phyloP scores from a whole-genome alignment of 2,113 vertebrate species.

The Scytalopus superciliaris region DNA sequence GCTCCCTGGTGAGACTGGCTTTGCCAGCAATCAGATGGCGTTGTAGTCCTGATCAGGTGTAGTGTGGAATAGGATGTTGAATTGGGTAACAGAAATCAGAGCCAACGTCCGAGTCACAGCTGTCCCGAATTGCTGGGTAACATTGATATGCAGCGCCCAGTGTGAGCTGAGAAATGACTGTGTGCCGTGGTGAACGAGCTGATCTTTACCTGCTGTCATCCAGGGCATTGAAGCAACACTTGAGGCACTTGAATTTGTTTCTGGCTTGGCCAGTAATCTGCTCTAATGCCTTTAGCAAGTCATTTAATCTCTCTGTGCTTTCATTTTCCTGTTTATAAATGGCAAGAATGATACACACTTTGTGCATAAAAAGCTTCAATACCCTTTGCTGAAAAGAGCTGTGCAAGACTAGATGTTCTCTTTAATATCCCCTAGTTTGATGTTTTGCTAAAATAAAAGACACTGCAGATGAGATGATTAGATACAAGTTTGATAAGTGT shows the following conservation, averaged over 20 bases:
- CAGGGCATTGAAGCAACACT: not conserved
- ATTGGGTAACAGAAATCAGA: not conserved
- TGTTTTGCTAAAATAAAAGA: constrained; percentile 5
- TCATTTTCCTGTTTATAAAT: not conserved
- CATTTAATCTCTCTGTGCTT: not conserved
- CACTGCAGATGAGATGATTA: not conserved
- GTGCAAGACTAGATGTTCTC: not conserved
- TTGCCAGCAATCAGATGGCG: not conserved
- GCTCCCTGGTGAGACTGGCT: not conserved
- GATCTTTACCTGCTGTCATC: not conserved
- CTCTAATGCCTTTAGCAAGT: not conserved
- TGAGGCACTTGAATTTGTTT: not conserved
- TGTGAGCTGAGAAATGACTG: not conserved
- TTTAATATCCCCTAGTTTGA: not conserved
- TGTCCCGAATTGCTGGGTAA: not conserved
- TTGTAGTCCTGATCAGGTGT: not conserved
- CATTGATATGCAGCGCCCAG: not conserved
- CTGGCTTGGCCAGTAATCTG: not conserved
- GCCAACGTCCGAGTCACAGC: not conserved
- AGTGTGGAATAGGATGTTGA: not conserved
- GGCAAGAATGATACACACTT: not conserved
- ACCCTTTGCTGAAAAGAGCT: not conserved
- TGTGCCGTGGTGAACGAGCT: not conserved
- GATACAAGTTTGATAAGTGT: not conserved
- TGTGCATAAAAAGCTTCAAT: not conserved